phyloP scores from a whole-genome alignment of 2,797 vertebrate genomes.

The Paramormyrops hopkinsi region DNA sequence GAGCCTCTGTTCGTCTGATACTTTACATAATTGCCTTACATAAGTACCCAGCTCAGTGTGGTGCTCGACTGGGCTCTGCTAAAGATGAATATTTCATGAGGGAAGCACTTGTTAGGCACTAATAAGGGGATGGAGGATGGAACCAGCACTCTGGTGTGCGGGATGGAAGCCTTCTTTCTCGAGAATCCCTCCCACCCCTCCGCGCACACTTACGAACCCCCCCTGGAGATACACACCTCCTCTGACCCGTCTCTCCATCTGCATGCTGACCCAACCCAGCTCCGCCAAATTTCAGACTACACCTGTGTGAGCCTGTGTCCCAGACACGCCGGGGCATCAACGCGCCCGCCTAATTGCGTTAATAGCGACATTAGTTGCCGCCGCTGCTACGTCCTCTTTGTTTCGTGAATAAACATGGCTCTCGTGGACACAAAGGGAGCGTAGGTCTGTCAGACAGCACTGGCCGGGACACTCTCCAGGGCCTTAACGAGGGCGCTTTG shows the following conservation, averaged over 20 bases:
- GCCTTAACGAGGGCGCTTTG: slow-evolving; percentile 70
- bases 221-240: slow-evolving; percentile 13
- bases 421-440: slow-evolving; percentile 59
- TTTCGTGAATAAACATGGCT: slow-evolving; percentile 60
- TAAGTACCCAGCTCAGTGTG: slow-evolving; percentile 66
- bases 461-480: slow-evolving; percentile 51
- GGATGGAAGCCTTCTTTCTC: slow-evolving; percentile 35
- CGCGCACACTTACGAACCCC: slow-evolving; percentile 15
- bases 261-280: slow-evolving; percentile 59
- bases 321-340: background rate
- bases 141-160: slow-evolving; percentile 56
- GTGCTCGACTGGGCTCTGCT: slow-evolving; percentile 67
- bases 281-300: slow-evolving; percentile 45
- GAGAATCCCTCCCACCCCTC: slow-evolving; percentile 43
- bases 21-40: slow-evolving; percentile 78
- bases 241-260: slow-evolving; percentile 10
- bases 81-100: slow-evolving; percentile 72
- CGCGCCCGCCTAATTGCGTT: slow-evolving; percentile 8
- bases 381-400: slow-evolving; percentile 56
- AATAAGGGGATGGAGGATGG: slow-evolving; percentile 70
- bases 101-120: slow-evolving; percentile 71
- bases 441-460: slow-evolving; percentile 57
- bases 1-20: slow-evolving; percentile 62
- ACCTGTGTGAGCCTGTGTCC: slow-evolving; percentile 53
- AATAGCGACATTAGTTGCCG: slow-evolving; percentile 59